Evolutionary conservation across 2,888 invertebrate genomes (phyloP).

Genomic region (Protula sp.): DNA sequence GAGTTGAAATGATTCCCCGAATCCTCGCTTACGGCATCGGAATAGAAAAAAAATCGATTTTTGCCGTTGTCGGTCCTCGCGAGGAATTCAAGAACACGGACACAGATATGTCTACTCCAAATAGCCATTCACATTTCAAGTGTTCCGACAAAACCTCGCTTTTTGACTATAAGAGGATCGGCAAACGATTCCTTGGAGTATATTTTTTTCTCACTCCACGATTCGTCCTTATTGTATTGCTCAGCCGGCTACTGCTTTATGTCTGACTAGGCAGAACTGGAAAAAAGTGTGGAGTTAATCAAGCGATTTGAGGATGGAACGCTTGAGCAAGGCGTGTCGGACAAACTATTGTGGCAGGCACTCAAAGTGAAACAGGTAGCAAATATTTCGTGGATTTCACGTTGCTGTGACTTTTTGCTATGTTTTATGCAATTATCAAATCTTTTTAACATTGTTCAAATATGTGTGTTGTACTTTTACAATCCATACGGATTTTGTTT

Average conservation of each 20-base stretch:
- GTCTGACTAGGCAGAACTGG: background rate
- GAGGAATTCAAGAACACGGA: too few species aligned
- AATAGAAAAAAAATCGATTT: too few species aligned
- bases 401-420: background rate
- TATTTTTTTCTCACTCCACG: background rate
- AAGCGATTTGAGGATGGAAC: slow-evolving; percentile 45
- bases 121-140: too few species aligned
- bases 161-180: too few species aligned
- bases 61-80: too few species aligned
- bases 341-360: slow-evolving; percentile 56
- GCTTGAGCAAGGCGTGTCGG: slow-evolving; percentile 35
- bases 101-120: too few species aligned
- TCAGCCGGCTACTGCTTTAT: background rate
- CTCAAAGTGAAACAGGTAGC: slow-evolving; percentile 56
- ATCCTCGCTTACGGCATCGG: too few species aligned
- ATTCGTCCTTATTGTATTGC: background rate
- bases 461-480: background rate
- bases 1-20: too few species aligned
- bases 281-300: slow-evolving; percentile 38
- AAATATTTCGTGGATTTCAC: background rate
- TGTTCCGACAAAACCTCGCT: too few species aligned
- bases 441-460: background rate
- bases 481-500: background rate
- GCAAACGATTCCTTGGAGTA: too few species aligned
- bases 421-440: background rate